phyloP scores from a whole-genome alignment of 2,113 vertebrate species.

The Tachycineta bicolor region DNA sequence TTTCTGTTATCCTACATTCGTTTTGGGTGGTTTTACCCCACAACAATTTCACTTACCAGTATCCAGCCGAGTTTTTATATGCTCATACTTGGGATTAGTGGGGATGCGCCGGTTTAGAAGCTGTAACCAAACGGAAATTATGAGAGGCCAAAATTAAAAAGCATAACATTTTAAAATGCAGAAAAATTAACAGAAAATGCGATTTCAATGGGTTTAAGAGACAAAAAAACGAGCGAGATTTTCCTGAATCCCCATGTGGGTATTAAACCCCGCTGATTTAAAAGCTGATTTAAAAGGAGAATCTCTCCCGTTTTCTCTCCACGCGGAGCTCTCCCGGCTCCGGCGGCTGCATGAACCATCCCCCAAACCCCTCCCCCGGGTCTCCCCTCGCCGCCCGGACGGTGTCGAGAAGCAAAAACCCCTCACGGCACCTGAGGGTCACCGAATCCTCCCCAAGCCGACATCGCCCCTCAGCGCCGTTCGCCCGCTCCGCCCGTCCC shows the following conservation, averaged over 20 bases:
- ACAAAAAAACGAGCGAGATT: neutral
- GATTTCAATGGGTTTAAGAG: neutral
- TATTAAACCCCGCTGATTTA: neutral
- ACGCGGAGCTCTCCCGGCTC: neutral
- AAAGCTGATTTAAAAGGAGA: neutral
- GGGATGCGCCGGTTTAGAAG: slow-evolving; percentile 87
- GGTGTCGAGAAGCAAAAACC: fast-evolving
- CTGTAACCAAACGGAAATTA: slow-evolving; percentile 45
- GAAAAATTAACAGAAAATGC: fast-evolving
- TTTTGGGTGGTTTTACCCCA: fast-evolving
- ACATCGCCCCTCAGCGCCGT: neutral
- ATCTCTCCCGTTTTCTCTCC: neutral
- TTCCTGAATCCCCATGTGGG: fast-evolving
- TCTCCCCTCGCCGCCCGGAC: fast-evolving
- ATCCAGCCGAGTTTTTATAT: slow-evolving; percentile 88
- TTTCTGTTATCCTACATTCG: fast-evolving
- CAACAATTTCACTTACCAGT: slow-evolving; percentile 79
- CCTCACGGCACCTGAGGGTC: neutral
- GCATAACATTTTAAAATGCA: fast-evolving
- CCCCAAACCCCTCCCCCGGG: neutral
- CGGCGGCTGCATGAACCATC: neutral
- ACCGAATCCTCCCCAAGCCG: neutral
- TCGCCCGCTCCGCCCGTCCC: neutral
- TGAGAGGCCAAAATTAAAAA: neutral
- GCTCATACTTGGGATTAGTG: slow-evolving; percentile 87